Percentiles rank a stretch among this genome's conserved stretches.
Conservation (phyloP, 2,797 vertebrate species). For the Melanotaenia trifasciata region DNA sequence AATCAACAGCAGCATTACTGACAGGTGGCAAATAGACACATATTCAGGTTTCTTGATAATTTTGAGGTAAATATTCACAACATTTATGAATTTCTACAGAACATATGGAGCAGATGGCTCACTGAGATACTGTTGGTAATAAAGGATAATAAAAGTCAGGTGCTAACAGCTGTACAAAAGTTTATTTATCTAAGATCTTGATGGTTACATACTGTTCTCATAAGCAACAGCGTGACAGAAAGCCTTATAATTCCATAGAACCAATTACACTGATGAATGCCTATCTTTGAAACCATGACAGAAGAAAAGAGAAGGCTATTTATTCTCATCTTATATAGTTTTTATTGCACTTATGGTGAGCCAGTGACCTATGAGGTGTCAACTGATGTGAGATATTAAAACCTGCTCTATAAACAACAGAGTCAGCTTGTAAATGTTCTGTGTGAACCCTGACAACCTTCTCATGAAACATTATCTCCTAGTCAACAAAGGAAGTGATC, state of each 20-base stretch:
- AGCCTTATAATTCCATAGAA: background rate
- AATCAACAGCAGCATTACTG: slow-evolving; percentile 2
- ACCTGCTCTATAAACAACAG: slow-evolving; percentile 57
- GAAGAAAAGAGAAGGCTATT: slow-evolving; percentile 10
- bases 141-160: background rate
- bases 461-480: slow-evolving; percentile 51
- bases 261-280: slow-evolving; percentile 9
- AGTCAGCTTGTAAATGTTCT: slow-evolving; percentile 40
- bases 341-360: slow-evolving; percentile 7
- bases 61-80: background rate
- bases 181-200: background rate
- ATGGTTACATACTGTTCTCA: background rate
- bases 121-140: background rate
- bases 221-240: slow-evolving; percentile 1
- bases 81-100: background rate
- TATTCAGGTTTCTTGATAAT: slow-evolving; percentile 4
- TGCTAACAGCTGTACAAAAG: background rate
- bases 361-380: slow-evolving; percentile 61
- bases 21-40: accelerated
- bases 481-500: slow-evolving; percentile 21
- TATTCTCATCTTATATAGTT: background rate
- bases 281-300: background rate
- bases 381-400: slow-evolving; percentile 53
- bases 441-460: slow-evolving; percentile 22
- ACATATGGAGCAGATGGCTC: background rate